Percentiles rank a stretch among this genome's conserved stretches.
These are phyloP conservation scores for Metaphire vulgaris DNA, from an alignment of 1,140 invertebrate genomes.

Conservation along the genomic window DNA sequence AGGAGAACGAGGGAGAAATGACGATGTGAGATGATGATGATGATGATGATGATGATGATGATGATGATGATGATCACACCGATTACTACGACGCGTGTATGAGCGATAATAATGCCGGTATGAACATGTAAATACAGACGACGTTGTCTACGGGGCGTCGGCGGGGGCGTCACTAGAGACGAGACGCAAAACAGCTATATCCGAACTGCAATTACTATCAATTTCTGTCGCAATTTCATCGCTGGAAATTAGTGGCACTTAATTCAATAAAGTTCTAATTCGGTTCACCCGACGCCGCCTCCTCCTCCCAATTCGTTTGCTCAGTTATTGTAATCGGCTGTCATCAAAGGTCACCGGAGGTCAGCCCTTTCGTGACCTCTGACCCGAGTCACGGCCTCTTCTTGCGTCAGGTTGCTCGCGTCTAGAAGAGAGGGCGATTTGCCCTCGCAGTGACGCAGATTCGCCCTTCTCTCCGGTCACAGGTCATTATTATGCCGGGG, in stretches of 20 bases:
- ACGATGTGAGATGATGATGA: background rate
- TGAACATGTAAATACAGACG: background rate
- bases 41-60: slow-evolving; percentile 2
- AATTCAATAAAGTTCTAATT: background rate
- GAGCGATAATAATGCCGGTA: background rate
- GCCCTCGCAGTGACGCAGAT: background rate
- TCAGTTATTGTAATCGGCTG: background rate
- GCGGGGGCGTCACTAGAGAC: too few relatives aligned
- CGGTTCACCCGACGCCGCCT: too few relatives aligned
- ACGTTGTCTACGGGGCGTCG: too few relatives aligned
- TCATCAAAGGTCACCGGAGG: too few relatives aligned
- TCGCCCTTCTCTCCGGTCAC: too few relatives aligned
- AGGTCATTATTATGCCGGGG: background rate
- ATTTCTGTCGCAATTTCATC: background rate
- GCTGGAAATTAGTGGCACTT: background rate
- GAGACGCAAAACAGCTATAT: background rate
- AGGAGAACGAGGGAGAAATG: too few relatives aligned
- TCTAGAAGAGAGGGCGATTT: background rate
- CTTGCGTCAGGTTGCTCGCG: too few relatives aligned
- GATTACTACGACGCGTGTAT: background rate
- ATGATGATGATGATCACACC: background rate
- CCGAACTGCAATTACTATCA: background rate
- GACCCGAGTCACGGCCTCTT: too few relatives aligned
- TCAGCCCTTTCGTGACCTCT: too few relatives aligned
- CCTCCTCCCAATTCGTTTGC: background rate